Base-by-base conservation (phyloP, 2,888 invertebrate genomes). In the Philereme vetulata region DNA sequence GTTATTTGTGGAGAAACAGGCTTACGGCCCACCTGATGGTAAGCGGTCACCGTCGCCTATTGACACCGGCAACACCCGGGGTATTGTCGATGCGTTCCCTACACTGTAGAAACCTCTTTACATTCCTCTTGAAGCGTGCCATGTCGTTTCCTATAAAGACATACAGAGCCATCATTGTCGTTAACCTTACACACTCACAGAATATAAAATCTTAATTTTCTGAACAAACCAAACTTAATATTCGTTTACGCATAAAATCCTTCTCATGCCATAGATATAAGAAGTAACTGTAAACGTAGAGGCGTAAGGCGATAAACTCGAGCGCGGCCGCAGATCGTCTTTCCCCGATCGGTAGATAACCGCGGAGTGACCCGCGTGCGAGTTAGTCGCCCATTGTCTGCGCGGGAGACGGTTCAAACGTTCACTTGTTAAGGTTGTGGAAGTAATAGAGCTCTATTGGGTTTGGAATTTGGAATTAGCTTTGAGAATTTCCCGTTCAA, bases 331-430 rank as follows among this genome's bases (percentile, higher is more conserved):
- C 82, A 79, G 74, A 84, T 88, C 82, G 78, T 76, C 84, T 85
- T 83, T 85, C 85, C 81, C 82, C 83, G 88, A 90, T 89, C 82
- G 67, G 60, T 70, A 85, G 90, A 90, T 90, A 88, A 88, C 88
- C 86, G 84, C 75, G 72, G 77, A 82, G 72, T 86, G 88, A 90
- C 90, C 90, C 77, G 83, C 82, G 85, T 81, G 84, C 81, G 86
- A 86, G 83, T 71, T 72, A 78, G 75, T 75, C 65, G 76, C 75
- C 86, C 78, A 90, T 90, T 90, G 89, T 90, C 62, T 84, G 80
- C 75, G 71, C 71, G 52, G 70, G 69, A 75, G 75, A 70, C 76
- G 75, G 74, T 74, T 77, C 76, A 75, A 78, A 81, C 74, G 74
- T 72, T 76, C 76, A 67, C 65, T 66, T 62, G 62, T 53, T 62